A percentile compares a stretch with the other conserved stretches of the same genome.
phyloP scores from a whole-genome alignment of 2,797 vertebrate genomes.

The Hafferia zeledoni region DNA sequence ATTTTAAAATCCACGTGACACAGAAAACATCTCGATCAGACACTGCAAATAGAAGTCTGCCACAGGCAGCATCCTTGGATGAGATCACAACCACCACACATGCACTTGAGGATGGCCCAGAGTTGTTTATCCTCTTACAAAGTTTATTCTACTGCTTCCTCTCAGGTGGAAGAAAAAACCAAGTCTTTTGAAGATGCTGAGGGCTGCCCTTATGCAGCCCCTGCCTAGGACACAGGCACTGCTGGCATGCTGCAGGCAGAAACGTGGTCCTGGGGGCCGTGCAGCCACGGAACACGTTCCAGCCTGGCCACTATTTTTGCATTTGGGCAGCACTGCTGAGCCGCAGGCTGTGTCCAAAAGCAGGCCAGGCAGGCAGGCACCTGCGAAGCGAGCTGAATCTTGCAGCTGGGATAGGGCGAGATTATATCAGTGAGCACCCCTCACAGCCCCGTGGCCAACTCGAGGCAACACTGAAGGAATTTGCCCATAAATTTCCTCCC shows the following conservation, averaged over 20 bases:
- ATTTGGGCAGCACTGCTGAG: neutral
- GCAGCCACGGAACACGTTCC: neutral
- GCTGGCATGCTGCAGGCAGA: neutral
- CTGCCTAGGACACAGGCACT: neutral
- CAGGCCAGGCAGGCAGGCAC: neutral
- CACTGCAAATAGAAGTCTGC: neutral
- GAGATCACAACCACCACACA: neutral
- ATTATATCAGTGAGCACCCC: neutral
- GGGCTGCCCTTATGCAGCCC: neutral
- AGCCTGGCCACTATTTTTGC: accelerated
- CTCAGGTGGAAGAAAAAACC: slow-evolving; percentile 51
- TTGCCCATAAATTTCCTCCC: slow-evolving; percentile 8
- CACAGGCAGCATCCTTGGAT: neutral
- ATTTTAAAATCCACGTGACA: neutral
- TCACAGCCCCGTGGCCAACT: neutral
- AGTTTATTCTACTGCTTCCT: slow-evolving; percentile 72
- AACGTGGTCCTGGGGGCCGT: accelerated
- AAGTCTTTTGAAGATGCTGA: slow-evolving; percentile 47
- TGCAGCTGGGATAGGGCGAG: neutral
- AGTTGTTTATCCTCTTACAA: slow-evolving; percentile 68
- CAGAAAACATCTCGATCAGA: neutral
- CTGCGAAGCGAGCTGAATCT: neutral
- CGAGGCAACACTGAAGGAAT: neutral
- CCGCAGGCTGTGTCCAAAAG: neutral
- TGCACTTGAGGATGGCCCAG: slow-evolving; percentile 16